phyloP scores from a whole-genome alignment of 1,140 invertebrate genomes.

The Drosophila tsacasi region DNA sequence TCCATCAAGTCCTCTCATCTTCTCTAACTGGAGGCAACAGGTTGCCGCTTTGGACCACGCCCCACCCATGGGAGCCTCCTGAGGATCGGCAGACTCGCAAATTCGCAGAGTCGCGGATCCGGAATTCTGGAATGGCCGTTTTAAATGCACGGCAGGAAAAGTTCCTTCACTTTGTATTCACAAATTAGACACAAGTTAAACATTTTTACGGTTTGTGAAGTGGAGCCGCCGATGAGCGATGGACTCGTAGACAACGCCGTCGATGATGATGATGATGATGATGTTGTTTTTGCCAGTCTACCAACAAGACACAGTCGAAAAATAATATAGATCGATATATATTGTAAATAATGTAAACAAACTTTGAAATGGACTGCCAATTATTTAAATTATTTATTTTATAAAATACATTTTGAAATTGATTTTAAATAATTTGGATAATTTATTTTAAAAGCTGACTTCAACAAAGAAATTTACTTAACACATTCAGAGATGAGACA shows the following conservation, averaged over 20 bases:
- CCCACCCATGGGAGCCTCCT: constrained; percentile 18
- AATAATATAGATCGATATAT: neutral
- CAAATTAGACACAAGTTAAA: constrained; percentile 70
- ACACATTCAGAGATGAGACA: no score
- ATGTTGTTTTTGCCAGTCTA: constrained; percentile 20
- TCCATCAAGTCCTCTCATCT: constrained; percentile 14
- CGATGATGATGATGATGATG: constrained; percentile 24
- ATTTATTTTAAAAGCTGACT: no score
- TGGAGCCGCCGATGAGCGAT: constrained; percentile 45
- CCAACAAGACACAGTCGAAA: neutral
- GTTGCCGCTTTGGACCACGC: constrained; percentile 54
- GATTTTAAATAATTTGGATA: no score
- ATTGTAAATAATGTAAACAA: neutral
- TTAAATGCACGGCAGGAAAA: constrained; percentile 48
- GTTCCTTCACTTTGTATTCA: constrained; percentile 62
- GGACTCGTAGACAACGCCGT: constrained; percentile 27
- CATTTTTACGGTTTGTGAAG: constrained; percentile 53
- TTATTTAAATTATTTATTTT: neutral
- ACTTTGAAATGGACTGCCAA: neutral
- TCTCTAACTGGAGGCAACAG: constrained; percentile 62
- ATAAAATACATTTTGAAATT: no score
- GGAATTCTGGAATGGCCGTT: constrained; percentile 22
- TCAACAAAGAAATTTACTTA: no score
- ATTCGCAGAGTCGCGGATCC: neutral
- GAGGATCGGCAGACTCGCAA: neutral